Conservation (phyloP, 2,888 invertebrate genomes). For the Theretra japonica region DNA sequence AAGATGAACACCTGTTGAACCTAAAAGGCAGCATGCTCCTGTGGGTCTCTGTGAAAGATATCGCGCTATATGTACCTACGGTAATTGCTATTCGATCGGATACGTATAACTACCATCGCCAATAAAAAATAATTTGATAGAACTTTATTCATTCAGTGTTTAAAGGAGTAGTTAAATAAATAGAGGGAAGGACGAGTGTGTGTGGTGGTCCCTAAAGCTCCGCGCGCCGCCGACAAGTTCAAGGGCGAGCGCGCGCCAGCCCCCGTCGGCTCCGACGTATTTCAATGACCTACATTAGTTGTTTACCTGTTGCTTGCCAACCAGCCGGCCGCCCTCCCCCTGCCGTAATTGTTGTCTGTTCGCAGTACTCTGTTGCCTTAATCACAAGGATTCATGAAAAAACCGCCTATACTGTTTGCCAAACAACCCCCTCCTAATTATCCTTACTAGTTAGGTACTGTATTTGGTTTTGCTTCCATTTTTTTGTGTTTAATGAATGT, state of each 20-base stretch:
- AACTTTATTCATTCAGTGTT: no score
- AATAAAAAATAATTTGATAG: no score
- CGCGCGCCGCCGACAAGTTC: conserved; percentile 30
- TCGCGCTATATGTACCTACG: no score
- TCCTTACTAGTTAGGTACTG: neutral
- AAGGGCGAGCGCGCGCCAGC: conserved; percentile 33
- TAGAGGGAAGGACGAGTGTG: neutral
- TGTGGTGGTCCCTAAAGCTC: neutral
- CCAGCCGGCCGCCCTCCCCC: neutral
- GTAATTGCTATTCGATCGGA: no score
- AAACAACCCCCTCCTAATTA: neutral
- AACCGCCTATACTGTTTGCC: neutral
- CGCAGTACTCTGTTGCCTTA: neutral
- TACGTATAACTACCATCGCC: no score
- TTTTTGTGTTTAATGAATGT: no score
- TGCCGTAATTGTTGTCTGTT: conserved; percentile 8
- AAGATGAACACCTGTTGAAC: no score
- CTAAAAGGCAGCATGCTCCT: no score
- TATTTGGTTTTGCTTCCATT: no score
- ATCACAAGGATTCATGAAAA: conserved; percentile 19
- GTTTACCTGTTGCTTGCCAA: conserved; percentile 23
- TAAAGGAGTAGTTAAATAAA: neutral
- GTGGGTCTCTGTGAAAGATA: no score
- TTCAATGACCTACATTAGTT: conserved; percentile 26
- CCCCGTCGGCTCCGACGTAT: conserved; percentile 5